Evolutionary conservation across 2,113 vertebrate genomes (phyloP).

Genomic region (Neotragus pygmaeus): DNA sequence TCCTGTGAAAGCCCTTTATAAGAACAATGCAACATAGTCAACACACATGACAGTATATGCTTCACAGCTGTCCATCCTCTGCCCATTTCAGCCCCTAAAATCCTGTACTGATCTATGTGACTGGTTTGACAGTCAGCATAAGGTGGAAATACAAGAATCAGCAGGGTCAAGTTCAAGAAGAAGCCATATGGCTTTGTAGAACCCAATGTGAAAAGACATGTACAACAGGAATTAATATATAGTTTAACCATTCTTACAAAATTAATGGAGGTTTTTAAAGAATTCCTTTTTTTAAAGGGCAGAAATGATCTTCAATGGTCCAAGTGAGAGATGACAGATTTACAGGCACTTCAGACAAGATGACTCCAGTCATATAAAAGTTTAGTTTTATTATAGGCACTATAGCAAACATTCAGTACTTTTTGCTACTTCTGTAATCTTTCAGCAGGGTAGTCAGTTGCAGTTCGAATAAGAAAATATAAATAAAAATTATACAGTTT

Average conservation of each 20-base stretch:
- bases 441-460: conserved; percentile 7
- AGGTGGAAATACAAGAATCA: background rate
- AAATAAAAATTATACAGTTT: conserved; percentile 34
- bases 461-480: background rate
- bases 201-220: background rate
- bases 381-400: conserved; percentile 51
- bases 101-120: background rate
- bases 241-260: background rate
- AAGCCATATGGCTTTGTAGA: background rate
- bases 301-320: background rate
- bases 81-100: background rate
- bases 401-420: background rate
- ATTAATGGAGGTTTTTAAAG: background rate
- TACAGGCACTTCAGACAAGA: background rate
- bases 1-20: background rate
- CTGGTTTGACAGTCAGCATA: background rate
- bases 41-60: background rate
- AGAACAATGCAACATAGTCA: background rate
- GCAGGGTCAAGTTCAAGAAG: background rate
- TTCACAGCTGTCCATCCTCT: background rate
- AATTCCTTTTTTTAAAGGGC: background rate
- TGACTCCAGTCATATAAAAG: background rate
- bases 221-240: background rate
- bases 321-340: background rate
- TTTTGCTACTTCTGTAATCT: conserved; percentile 18